Conservation (phyloP, 2,797 vertebrate genomes). For the Falco rusticolus region DNA sequence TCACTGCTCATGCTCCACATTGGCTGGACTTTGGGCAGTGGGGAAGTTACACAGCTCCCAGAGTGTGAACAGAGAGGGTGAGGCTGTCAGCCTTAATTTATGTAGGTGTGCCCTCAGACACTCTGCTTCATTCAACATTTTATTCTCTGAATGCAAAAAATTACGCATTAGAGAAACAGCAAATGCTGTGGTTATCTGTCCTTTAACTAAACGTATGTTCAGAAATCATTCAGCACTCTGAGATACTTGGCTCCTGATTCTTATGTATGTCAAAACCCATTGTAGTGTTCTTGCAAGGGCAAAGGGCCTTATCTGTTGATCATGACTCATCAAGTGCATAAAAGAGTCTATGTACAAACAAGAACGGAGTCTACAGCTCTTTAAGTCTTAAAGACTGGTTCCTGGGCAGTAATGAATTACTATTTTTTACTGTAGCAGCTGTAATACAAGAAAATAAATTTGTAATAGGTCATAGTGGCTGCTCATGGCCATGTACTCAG, state of each 20-base stretch:
- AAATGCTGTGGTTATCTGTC: background rate
- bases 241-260: background rate
- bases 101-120: background rate
- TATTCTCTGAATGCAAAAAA: background rate
- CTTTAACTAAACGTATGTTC: background rate
- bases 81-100: background rate
- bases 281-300: background rate
- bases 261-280: background rate
- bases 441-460: background rate
- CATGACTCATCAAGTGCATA: background rate
- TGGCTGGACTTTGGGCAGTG: background rate
- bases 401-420: background rate
- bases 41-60: background rate
- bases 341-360: background rate
- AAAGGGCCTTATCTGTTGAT: background rate
- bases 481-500: background rate
- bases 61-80: background rate
- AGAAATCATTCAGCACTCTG: constrained; percentile 1
- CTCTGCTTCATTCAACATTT: background rate
- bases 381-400: background rate
- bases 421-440: background rate
- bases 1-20: background rate
- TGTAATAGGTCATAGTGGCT: background rate
- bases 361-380: background rate
- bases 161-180: background rate